Percentiles rank a stretch among this genome's conserved stretches.
phyloP scores from a whole-genome alignment of 2,113 vertebrate species.

The Suncus etruscus region DNA sequence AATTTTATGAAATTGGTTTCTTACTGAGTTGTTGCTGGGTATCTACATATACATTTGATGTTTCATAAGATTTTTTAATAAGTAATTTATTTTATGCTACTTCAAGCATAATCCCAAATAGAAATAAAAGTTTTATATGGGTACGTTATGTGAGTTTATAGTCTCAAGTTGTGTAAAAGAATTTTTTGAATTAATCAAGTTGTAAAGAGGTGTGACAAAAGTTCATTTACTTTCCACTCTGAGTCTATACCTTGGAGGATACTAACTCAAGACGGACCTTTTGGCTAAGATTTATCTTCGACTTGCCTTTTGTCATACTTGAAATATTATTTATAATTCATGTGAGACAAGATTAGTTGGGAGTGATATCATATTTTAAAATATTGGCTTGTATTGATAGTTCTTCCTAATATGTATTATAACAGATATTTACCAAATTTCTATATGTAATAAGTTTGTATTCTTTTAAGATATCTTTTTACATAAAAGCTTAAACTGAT shows the following conservation, averaged over 20 bases:
- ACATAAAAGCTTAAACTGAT: background rate
- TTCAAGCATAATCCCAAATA: conserved; percentile 44
- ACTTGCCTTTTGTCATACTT: conserved; percentile 1
- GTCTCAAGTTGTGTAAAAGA: background rate
- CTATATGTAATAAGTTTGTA: background rate
- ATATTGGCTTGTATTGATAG: background rate
- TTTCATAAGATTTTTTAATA: conserved; percentile 37
- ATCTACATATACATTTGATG: background rate
- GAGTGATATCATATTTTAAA: background rate
- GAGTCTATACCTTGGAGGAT: background rate
- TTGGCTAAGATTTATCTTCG: conserved; percentile 27
- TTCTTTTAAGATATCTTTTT: background rate
- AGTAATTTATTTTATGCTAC: conserved; percentile 39
- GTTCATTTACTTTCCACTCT: conserved; percentile 40
- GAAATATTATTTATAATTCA: conserved; percentile 37
- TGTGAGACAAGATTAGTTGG: background rate
- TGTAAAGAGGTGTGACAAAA: background rate
- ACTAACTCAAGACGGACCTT: background rate
- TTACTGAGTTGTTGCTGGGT: background rate
- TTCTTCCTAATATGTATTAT: background rate
- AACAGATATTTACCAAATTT: background rate
- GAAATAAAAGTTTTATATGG: background rate
- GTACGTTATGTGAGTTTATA: background rate
- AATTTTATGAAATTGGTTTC: background rate
- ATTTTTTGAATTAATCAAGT: conserved; percentile 40